Conservation (phyloP, 2,888 invertebrate species). For the Penaeus monodon region DNA sequence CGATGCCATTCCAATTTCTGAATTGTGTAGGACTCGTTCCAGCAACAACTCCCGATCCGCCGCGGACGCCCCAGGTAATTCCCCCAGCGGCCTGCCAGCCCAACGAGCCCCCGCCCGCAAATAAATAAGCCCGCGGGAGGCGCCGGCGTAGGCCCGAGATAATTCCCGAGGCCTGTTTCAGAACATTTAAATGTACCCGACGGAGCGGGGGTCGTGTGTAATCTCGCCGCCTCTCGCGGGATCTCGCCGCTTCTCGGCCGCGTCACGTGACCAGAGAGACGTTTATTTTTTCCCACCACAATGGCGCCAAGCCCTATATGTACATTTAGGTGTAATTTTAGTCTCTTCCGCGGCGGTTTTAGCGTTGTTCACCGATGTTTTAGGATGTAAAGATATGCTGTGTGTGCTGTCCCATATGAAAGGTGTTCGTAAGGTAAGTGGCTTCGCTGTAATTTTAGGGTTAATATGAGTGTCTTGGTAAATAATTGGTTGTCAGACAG, state of each 20-base stretch:
- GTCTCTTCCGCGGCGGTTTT: conserved; percentile 57
- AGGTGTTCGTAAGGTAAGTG: conserved; percentile 60
- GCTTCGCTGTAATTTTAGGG: conserved; percentile 28
- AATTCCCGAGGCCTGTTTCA: neutral
- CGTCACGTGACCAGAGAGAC: conserved; percentile 65
- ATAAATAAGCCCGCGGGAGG: neutral
- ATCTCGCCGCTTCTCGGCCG: conserved; percentile 45
- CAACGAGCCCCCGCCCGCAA: neutral
- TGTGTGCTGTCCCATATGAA: conserved; percentile 49
- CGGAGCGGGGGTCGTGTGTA: conserved; percentile 16
- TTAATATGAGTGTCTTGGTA: conserved; percentile 51
- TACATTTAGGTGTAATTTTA: conserved; percentile 64
- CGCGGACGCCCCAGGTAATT: too few relatives aligned
- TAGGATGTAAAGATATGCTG: conserved; percentile 62
- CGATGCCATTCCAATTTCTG: conserved; percentile 45
- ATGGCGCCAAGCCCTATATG: conserved; percentile 66
- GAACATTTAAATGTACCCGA: conserved; percentile 30
- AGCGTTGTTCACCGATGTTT: conserved; percentile 54
- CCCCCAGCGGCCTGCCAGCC: too few relatives aligned
- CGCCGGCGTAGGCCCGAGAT: too few relatives aligned
- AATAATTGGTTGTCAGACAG: conserved; percentile 57
- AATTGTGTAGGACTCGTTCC: conserved; percentile 27
- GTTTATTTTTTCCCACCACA: conserved; percentile 65
- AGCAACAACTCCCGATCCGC: neutral
- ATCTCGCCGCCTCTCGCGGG: conserved; percentile 60